Base-by-base conservation (phyloP, 2,113 vertebrate species). In the Aramus guarauna region DNA sequence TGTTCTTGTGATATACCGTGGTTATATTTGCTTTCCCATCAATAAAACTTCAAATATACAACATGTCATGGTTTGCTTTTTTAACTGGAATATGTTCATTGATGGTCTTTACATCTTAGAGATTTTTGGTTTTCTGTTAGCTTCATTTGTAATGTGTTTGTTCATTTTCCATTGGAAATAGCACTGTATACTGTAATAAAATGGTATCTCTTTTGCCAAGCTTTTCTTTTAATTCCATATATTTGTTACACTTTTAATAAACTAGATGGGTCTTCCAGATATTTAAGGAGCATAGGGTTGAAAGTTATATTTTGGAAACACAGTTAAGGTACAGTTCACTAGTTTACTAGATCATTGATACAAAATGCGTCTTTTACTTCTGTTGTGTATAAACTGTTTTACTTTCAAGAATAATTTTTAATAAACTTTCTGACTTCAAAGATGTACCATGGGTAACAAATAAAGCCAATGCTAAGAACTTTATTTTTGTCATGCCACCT, bases 21-120 rank as follows among this genome's bases (percentile, higher is more conserved):
- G 36, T 77, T 94, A 47, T 94, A 66, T 92, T 88, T 92, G 36
- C 85, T 85, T 93, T 96, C 50, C 53, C 23, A 56, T 96, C 72
- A 97, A 97, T 98, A 98, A 98, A 98, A 95, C 15, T 81, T 88
- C 48, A 91, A 75, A 86, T 83, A 15, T 43, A 88, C 37, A 9
- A 48, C 62, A 60, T 88, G 39, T 56, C 84, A 29, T 91, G 29
- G 27, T 95, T 95, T 92, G 24, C 12, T 60, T 96, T 87, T 90
- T 97, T 96, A 67, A 89, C 24, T 84, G 21, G 75, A 91, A 64
- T 92, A 26, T 93, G 39, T 84, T 96, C 20, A 26, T 72, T 85
- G 43, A 41, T 96, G 9, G 39, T 69, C 64, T 95, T 93, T 39
- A 64, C 20, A 22, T 58, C 8, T 32, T 76, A 45, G 43, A 69